A percentile compares a stretch with the other conserved stretches of the same genome.
phyloP scores from a whole-genome alignment of 2,888 invertebrate species.

The Caenorhabditis zanzibari region DNA sequence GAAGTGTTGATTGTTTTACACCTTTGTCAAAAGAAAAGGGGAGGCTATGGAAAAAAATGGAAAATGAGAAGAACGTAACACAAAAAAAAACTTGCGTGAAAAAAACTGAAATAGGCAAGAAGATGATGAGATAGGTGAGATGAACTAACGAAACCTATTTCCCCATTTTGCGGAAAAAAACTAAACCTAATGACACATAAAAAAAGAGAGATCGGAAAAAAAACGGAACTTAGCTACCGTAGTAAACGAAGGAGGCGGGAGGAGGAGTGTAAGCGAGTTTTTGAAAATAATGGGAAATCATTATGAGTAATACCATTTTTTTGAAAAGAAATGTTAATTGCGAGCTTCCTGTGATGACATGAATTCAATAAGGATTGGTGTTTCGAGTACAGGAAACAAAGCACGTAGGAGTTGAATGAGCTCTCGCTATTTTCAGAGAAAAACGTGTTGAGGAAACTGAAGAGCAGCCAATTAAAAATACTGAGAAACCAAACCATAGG shows the following conservation, averaged over 20 bases:
- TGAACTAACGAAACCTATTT: constrained; percentile 31
- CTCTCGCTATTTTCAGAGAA: constrained; percentile 36
- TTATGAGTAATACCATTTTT: constrained; percentile 37
- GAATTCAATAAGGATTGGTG: constrained; percentile 37
- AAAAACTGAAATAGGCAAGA: constrained; percentile 63
- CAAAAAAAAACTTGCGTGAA: constrained; percentile 61
- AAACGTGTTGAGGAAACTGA: constrained; percentile 9
- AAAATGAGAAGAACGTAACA: constrained; percentile 53
- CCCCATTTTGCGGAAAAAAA: constrained; percentile 44
- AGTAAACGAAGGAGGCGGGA: constrained; percentile 17
- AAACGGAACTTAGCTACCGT: constrained; percentile 27
- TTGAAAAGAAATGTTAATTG: constrained; percentile 59
- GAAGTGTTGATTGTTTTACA: constrained; percentile 46
- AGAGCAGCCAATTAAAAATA: constrained; percentile 59
- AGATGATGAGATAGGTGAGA: constrained; percentile 60
- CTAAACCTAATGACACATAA: constrained; percentile 23
- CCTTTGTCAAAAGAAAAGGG: constrained; percentile 7
- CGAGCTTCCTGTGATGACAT: constrained; percentile 41
- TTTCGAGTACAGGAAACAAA: constrained; percentile 54
- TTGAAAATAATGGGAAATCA: constrained; percentile 20
- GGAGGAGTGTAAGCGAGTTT: constrained; percentile 12
- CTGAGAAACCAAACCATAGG: constrained; percentile 37
- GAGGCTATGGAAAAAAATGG: constrained; percentile 24
- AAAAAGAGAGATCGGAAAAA: constrained; percentile 26
- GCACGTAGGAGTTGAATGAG: constrained; percentile 45